Conservation (phyloP, 1,140 invertebrate species). For the Drosophila ogumai region DNA sequence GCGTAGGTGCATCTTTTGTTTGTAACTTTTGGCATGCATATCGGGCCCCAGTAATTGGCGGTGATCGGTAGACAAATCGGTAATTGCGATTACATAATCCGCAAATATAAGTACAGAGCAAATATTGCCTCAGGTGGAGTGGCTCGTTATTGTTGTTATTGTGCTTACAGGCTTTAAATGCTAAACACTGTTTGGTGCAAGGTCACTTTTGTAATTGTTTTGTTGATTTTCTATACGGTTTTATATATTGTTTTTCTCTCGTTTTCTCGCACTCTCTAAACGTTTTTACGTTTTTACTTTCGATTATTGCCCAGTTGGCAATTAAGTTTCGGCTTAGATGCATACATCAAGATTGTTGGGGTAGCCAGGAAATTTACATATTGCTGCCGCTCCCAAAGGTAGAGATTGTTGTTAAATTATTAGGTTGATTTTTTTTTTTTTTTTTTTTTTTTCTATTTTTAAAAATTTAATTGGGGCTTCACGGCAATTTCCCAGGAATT, state of each 20-base stretch:
- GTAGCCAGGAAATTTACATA: conserved; percentile 21
- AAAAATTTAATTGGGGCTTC: conserved; percentile 20
- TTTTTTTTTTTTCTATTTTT: not conserved
- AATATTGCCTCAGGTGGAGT: conserved; percentile 49
- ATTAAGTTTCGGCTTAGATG: conserved; percentile 49
- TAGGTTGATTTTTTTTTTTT: too few relatives aligned
- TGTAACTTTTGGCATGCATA: conserved; percentile 34
- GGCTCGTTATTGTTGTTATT: conserved; percentile 9
- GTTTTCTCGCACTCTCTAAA: conserved; percentile 55
- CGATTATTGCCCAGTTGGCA: conserved; percentile 44
- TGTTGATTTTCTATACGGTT: conserved; percentile 8
- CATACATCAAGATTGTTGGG: conserved; percentile 37
- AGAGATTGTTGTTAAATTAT: conserved; percentile 18
- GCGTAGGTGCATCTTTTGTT: conserved; percentile 22
- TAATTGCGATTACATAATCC: conserved; percentile 46
- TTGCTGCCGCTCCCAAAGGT: not conserved
- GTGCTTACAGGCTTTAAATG: conserved; percentile 9
- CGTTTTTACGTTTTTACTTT: conserved; percentile 50
- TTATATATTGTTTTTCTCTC: conserved; percentile 2
- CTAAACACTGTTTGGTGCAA: conserved; percentile 39
- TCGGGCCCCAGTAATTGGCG: conserved; percentile 35
- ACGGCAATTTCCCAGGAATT: conserved; percentile 35
- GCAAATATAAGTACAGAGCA: conserved; percentile 9
- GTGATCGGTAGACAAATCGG: conserved; percentile 44
- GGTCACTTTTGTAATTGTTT: conserved; percentile 55